phyloP scores from a whole-genome alignment of 23 tunicate genomes.

The Botrylloides violaceus region DNA sequence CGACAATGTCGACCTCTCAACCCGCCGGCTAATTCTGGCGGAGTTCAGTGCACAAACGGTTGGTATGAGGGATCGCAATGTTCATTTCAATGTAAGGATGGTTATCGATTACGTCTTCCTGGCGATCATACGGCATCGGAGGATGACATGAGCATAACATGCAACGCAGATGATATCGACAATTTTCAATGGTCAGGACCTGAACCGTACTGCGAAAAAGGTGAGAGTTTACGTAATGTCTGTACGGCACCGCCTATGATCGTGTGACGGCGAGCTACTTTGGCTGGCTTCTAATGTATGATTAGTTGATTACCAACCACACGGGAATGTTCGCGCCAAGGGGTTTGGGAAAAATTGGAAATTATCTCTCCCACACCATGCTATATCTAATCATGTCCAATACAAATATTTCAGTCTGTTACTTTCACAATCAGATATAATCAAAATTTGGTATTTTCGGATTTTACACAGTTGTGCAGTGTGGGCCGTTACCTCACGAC shows the following conservation, averaged over 20 bases:
- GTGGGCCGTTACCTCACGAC: background rate
- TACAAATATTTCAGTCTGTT: too few relatives aligned
- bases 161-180: background rate
- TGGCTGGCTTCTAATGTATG: too few relatives aligned
- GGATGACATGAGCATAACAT: conserved; percentile 6
- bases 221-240: too few relatives aligned
- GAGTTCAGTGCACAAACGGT: conserved; percentile 27
- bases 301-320: too few relatives aligned
- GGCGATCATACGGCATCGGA: background rate
- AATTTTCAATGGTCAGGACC: conserved; percentile 26
- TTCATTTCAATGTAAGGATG: conserved; percentile 36
- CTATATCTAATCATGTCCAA: too few relatives aligned
- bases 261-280: too few relatives aligned
- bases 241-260: too few relatives aligned
- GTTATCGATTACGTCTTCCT: conserved; percentile 17
- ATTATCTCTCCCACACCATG: too few relatives aligned
- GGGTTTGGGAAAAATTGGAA: too few relatives aligned
- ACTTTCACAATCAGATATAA: too few relatives aligned
- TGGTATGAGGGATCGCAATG: conserved; percentile 44
- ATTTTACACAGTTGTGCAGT: conserved; percentile 15
- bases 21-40: conserved; percentile 57
- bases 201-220: conserved; percentile 63
- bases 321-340: too few relatives aligned
- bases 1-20: conserved; percentile 15
- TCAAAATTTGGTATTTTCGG: too few relatives aligned